Evolutionary conservation across 2,113 vertebrate species (phyloP), one percentile per base, ranked within the genome.

Genomic region (Catharus bicknelli): DNA sequence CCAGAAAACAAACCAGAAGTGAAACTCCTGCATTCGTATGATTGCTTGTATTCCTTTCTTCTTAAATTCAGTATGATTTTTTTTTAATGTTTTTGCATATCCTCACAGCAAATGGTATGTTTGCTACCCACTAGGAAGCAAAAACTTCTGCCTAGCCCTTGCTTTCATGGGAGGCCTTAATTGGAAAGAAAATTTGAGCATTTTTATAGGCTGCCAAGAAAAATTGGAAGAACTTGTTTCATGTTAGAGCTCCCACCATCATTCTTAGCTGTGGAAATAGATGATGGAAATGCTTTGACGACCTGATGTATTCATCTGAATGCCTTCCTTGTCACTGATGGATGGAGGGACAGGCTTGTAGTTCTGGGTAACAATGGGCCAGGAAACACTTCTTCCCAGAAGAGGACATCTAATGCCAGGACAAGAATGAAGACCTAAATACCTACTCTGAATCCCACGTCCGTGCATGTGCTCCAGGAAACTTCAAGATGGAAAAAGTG

Each of bases 221-320:
- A 45, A 87, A 47, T 17, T 54, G 32, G 58, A 79, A 72, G 50
- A 15, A 16, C 29, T 88, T 83, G 9, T 45, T 88, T 70, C 1
- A 0, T 27, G 22, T 57, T 76, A 36, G 62, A 66, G 38, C 26
- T 78, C 38, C 38, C 23, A 63, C 64, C 30, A 73, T 77, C 3
- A 1, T 67, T 55, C 47, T 54, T 69, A 75, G n/a, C 45, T 68
- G n/a, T 78, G 62, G 45, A 72, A 84, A 32, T 67, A 43, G 88
- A 61, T 25, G 8, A 23, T 38, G 38, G 38, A 78, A 78, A 61
- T 70, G 20, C 50, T 84, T 79, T 84, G 38, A 32, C 4, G 6
- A 57, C 58, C 20, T 83, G 15, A 6, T 0, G 0, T 67, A 27
- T 88, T 88, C 0, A 2, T 25, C 72, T 57, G 61, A 66, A 58